A percentile compares a stretch with the other conserved stretches of the same genome.
These are phyloP conservation scores for Drosophila funebris DNA, from an alignment of 1,140 invertebrate genomes.

Conservation along the genomic window DNA sequence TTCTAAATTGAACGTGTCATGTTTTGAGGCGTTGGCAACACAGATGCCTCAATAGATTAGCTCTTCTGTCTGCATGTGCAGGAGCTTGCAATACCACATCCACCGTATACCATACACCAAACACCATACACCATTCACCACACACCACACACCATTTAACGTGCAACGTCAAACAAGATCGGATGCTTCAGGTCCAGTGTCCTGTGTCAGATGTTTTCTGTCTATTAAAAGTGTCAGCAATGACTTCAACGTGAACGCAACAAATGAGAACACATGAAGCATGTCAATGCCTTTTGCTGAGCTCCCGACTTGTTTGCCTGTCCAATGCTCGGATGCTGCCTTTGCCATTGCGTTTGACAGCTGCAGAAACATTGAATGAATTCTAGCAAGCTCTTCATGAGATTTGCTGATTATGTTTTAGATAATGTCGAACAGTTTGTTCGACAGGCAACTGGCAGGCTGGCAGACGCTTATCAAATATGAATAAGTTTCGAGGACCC, in stretches of 20 bases:
- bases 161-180: not conserved
- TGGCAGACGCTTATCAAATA: conserved; percentile 55
- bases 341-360: conserved; percentile 31
- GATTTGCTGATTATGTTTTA: conserved; percentile 69
- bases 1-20: conserved; percentile 72
- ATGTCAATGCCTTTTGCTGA: conserved; percentile 37
- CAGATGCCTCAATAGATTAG: conserved; percentile 79
- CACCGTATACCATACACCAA: too few relatives aligned
- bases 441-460: conserved; percentile 1
- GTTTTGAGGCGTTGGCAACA: conserved; percentile 64
- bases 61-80: conserved; percentile 58
- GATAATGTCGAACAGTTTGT: conserved; percentile 57
- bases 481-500: conserved; percentile 58
- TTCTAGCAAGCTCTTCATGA: conserved; percentile 14
- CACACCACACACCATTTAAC: conserved; percentile 24
- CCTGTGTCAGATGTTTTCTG: conserved; percentile 48
- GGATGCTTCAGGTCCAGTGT: conserved; percentile 4
- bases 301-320: not conserved
- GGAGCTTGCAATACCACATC: conserved; percentile 44
- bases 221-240: conserved; percentile 77
- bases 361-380: conserved; percentile 21
- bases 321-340: conserved; percentile 4
- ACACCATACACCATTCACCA: too few relatives aligned
- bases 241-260: conserved; percentile 44
- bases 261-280: conserved; percentile 44